phyloP scores from a whole-genome alignment of 2,797 vertebrate species.

The Liparis tanakae region DNA sequence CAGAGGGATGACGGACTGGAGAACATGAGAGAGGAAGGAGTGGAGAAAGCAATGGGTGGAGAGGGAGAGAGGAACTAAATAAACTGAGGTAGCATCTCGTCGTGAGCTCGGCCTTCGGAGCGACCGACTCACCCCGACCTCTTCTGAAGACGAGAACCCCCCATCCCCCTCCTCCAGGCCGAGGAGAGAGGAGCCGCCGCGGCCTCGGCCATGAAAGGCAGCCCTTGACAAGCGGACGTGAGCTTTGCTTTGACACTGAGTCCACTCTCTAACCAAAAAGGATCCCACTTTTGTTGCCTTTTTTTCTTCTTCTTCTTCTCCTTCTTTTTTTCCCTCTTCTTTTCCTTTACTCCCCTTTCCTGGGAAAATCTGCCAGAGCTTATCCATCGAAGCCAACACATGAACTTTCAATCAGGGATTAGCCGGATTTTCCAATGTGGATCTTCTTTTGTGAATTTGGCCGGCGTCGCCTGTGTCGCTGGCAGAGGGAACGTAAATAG shows the following conservation, averaged over 20 bases:
- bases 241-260: conserved; percentile 76
- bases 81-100: conserved; percentile 37
- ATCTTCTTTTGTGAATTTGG: conserved; percentile 92
- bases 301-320: conserved; percentile 59
- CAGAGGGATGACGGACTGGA: conserved; percentile 61
- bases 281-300: conserved; percentile 79
- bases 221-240: conserved; percentile 71
- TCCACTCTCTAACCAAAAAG: conserved; percentile 80
- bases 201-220: conserved; percentile 66
- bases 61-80: conserved; percentile 18
- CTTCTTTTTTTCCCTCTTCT: conserved; percentile 59
- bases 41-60: conserved; percentile 46
- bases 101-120: conserved; percentile 49
- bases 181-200: conserved; percentile 31
- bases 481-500: conserved; percentile 88
- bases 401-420: conserved; percentile 92
- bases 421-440: conserved; percentile 91
- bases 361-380: conserved; percentile 89
- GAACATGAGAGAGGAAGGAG: conserved; percentile 53
- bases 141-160: conserved; percentile 40
- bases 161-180: conserved; percentile 44
- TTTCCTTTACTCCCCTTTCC: conserved; percentile 83
- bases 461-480: conserved; percentile 87
- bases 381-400: conserved; percentile 89
- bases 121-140: conserved; percentile 7